Evolutionary conservation across 1,140 invertebrate genomes (phyloP).

Genomic region (Linepithema humile): DNA sequence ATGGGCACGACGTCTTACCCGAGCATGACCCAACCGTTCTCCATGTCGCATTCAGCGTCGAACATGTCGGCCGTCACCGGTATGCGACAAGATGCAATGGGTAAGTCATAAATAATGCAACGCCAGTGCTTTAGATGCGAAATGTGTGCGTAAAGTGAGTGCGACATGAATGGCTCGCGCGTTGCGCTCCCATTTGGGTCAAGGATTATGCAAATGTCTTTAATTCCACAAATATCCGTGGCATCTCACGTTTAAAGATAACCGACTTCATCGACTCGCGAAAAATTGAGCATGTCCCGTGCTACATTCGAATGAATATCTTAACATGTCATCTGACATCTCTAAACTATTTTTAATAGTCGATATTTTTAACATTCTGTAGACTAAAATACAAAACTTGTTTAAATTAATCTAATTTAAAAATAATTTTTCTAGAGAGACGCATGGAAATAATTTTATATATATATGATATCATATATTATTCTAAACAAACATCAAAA

Average conservation of each 20-base stretch:
- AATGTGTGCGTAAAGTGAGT: background rate
- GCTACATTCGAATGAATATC: background rate
- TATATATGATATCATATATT: background rate
- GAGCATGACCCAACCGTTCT: conserved; percentile 96
- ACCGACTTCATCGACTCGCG: background rate
- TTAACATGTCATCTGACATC: too few relatives aligned
- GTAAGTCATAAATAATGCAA: conserved; percentile 85
- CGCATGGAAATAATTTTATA: background rate
- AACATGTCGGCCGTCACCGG: conserved; percentile 94
- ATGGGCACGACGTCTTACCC: conserved; percentile 96
- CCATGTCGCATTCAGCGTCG: conserved; percentile 94
- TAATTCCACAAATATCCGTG: conserved; percentile 11
- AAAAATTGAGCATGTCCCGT: background rate
- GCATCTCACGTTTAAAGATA: background rate
- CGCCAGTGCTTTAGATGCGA: conserved; percentile 14
- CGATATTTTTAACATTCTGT: background rate
- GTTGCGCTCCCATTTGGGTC: conserved; percentile 34
- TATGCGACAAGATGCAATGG: conserved; percentile 95
- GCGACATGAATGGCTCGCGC: conserved; percentile 10
- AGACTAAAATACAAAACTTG: background rate
- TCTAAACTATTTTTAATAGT: too few relatives aligned
- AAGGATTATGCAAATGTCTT: conserved; percentile 48
- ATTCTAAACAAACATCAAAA: conserved; percentile 6
- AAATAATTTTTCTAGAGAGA: background rate
- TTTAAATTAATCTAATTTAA: conserved; percentile 1